Evolutionary conservation across 2,888 invertebrate species (phyloP), one percentile per base, ranked within the genome.

Genomic region (Myopa testacea): DNA sequence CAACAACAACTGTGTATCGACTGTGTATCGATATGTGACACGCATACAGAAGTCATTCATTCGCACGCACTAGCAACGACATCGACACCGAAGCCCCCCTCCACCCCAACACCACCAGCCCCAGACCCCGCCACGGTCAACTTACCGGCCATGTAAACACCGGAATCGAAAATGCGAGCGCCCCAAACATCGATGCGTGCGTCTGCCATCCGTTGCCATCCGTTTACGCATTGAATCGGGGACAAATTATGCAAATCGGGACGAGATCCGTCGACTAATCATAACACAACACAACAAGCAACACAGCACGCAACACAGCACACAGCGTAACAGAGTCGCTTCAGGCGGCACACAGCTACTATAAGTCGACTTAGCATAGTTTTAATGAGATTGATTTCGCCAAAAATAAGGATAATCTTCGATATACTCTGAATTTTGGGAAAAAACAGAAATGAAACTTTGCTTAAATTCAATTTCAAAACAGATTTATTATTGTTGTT

Each of bases 201-300:
- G 50, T 50, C 60, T 2, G 26, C 26, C 63, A 12, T 19, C 34
- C 34, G 6, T 19, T 63, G 63, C 65, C 37, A 12, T 65, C 62
- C 65, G 12, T 12, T 65, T 38, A 65, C 38, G 65, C 65, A 16
- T 7, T 65, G 65, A 65, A 65, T 38, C 0, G 38, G 34, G 38
- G 37, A 14, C 37, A 38, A 65, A 65, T 65, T 65, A 65, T 65
- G 65, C 65, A 65, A 65, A 65, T 65, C 38, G 34, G 63, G 5
- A 7, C 6, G 34, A 8, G 63, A 63, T 63, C 63, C n/a, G 14
- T 26, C 1, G 12, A 8, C 65, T 34, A 37, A 38, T 38, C 65
- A 34, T 14, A 65, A 38, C 16, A 55, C 55, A 55, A n/a, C 2
- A 55, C 14, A 26, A 26, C 26, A 26, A 26, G 26, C 26, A 26